phyloP scores from a whole-genome alignment of 2,113 vertebrate genomes.

The Oplegnathus fasciatus region DNA sequence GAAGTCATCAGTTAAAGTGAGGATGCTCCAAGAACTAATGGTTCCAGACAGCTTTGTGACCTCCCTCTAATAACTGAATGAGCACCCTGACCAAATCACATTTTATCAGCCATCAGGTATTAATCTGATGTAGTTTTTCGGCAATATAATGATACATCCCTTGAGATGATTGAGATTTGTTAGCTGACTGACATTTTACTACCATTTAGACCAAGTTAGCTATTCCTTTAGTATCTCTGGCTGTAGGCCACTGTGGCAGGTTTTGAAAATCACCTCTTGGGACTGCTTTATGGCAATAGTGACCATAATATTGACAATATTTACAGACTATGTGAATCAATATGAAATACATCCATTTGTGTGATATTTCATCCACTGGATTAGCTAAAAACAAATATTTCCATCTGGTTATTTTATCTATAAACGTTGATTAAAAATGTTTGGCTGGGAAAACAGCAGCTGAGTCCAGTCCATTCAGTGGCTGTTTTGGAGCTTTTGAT shows the following conservation, averaged over 20 bases:
- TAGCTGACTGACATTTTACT: too few species aligned
- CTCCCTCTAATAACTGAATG: background rate
- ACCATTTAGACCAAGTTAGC: too few species aligned
- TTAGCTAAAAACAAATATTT: background rate
- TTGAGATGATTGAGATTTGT: too few species aligned
- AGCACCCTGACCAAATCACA: background rate
- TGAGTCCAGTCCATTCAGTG: background rate
- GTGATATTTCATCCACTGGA: background rate
- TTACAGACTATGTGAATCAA: background rate
- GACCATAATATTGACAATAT: too few species aligned
- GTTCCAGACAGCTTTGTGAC: background rate
- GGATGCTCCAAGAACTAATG: background rate
- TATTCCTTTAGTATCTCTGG: background rate
- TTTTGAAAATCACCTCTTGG: too few species aligned
- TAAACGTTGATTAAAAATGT: background rate
- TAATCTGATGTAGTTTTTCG: background rate
- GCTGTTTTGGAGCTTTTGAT: background rate
- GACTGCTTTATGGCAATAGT: background rate
- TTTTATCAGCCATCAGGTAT: background rate
- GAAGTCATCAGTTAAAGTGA: background rate
- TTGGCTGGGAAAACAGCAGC: background rate
- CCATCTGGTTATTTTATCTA: background rate
- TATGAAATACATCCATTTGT: background rate
- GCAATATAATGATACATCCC: too few species aligned
- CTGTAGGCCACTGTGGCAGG: background rate